Evolutionary conservation across 2,888 invertebrate genomes (phyloP), one percentile per base, ranked within the genome.

Genomic region (Oxycera nigricornis): DNA sequence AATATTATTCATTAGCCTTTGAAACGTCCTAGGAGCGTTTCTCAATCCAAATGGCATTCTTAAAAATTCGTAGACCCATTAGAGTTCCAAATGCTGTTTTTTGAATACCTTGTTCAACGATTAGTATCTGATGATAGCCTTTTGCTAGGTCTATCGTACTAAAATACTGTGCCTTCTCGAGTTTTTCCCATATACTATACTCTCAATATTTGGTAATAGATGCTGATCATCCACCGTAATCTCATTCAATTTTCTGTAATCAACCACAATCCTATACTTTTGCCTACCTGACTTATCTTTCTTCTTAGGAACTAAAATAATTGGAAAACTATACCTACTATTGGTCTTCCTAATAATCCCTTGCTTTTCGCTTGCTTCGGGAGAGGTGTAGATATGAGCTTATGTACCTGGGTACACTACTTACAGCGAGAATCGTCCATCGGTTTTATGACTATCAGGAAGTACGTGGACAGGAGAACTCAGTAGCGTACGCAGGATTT

Each of bases 241-340:
- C 7, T 76, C 28, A 68, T 78, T 77, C n/a, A 76, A 41, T 39
- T 41, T 75, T 73, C 77, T 73, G 50, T 77, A 78, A 70, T 77
- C 77, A 26, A 75, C 73, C 4, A 75, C 74, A 9, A 78, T 72
- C 22, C 77, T 72, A 31, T 55, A 77, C 65, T 78, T 76, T n/a
- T 74, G 70, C 4, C 74, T 24, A 14, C 75, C 76, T 4, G 74
- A 76, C 26, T 68, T 73, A 52, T 77, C 76, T 72, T 52, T 52
- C 46, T 75, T 77, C 70, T 76, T 78, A 4, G 76, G 76, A n/a
- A 75, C 59, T 7, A 76, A 76, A 28, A 73, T 65, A 28, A 75
- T 74, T 2, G 73, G 76, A 2, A 62, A 73, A 52, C 72, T 73
- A 46, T 75, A 74, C 50, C 28, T 39, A 39, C 76, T 76, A n/a